Evolutionary conservation across 2,113 vertebrate genomes (phyloP), one percentile per base, ranked within the genome.

Genomic region (Acinonyx jubatus): DNA sequence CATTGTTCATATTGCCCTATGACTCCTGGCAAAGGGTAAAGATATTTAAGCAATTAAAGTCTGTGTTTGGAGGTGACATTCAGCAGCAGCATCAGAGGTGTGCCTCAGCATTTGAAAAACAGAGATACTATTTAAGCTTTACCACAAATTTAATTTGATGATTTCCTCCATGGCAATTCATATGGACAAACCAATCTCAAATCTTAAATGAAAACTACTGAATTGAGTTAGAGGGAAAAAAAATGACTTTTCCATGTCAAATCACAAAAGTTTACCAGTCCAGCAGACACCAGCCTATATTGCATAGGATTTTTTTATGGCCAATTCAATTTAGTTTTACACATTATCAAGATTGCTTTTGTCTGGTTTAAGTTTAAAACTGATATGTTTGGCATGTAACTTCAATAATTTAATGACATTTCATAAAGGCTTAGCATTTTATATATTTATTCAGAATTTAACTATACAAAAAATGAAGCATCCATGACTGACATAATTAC

Each of bases 371-470:
- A 90, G 16, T 68, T 91, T 87, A 92, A 96, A 92, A 80, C 65
- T 23, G 52, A 80, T 83, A 66, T 79, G 14, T 45, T 27, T 84
- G 38, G 84, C 41, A 45, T n/a, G 68, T 27, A 66, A 83, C 66
- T 86, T 89, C 83, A 83, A 76, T 52, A 82, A 68, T 38, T 94
- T 88, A 97, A 50, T 78, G 61, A 41, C 7, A 38, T 63, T 97
- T 85, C 81, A 25, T 71, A 38, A 91, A 63, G 10, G 7, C 16
- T 93, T 78, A 82, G 36, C 1, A 82, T 71, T 73, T 69, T 71
- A 41, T 83, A 21, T 45, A 45, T 86, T 80, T 79, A 25, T 11
- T 93, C 1, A 66, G 79, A 78, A 79, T 93, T 96, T 71, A 93
- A 93, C 10, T 69, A n/a, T 71, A 21, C 5, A 48, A 84, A 94